Base-by-base conservation (phyloP, 1,140 invertebrate genomes). In the Drosophila sturtevanti region DNA sequence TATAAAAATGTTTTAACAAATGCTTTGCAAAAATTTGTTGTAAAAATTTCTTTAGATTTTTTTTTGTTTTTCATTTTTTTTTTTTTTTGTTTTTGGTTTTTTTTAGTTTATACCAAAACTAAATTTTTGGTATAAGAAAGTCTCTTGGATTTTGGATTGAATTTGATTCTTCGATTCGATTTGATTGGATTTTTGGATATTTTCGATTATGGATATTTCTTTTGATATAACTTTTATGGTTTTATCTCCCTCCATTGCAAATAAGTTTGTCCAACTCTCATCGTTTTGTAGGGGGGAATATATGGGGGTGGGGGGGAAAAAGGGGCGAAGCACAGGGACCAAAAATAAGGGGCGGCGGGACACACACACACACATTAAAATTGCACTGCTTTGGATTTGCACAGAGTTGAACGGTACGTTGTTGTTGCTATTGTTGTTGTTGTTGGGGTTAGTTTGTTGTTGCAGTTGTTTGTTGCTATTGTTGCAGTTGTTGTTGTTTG, bases 321-420 rank as follows among this genome's bases (percentile, higher is more conserved):
- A 16, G 59, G 63, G 68, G 63, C 67, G 31, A 70, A 74, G 70
- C 74, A 77, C 68, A 60, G 64, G 73, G 41, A 22, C n/a, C 16
- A 37, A 34, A 58, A 52, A 60, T 48, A 63, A 63, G 56, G 34
- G 35, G 63, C 55, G 58, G 41, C 62, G 63, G 68, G 59, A 81
- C 70, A 81, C 74, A 86, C 68, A 79, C 62, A 37, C 68, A 77
- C 73, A 76, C 73, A 77, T 66, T 31, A 71, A 21, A 48, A 21
- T 85, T 86, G 64, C 67, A 76, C 67, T 81, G 68, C 31, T 72
- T 44, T 58, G 59, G 27, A 48, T 62, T 41, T 61, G 31, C 60
- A 41, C 55, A 63, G 63, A 63, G 63, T 68, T 73, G n/a, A 82
- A 82, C 68, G 58, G 80, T 86, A 78, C 81, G 82, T 86, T 86